These are phyloP conservation scores for Yponomeuta cagnagella DNA, from an alignment of 2,888 invertebrate species.

Conservation along the genomic window DNA sequence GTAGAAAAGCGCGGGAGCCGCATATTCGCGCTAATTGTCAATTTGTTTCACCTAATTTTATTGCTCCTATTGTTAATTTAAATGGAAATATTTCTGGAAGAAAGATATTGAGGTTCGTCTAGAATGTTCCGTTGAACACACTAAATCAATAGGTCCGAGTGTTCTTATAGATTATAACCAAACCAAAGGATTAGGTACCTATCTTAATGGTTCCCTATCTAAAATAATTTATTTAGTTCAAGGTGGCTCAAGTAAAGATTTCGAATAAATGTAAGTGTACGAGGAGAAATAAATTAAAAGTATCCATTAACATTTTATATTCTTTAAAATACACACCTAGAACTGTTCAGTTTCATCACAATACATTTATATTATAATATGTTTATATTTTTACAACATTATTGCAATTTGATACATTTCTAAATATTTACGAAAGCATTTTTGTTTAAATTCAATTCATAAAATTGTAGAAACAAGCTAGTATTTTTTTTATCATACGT, in stretches of 20 bases:
- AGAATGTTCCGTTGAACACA: not conserved
- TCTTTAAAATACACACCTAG: conserved; percentile 73
- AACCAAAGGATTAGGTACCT: no score
- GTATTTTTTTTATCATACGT: conserved; percentile 11
- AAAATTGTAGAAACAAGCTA: conserved; percentile 7
- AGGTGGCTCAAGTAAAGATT: no score
- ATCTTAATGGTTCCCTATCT: no score
- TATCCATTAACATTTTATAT: conserved; percentile 69
- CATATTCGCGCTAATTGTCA: conserved; percentile 42
- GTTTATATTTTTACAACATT: conserved; percentile 50
- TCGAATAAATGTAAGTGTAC: not conserved
- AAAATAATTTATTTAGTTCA: no score
- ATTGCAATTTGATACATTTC: conserved; percentile 54
- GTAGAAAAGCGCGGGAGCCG: conserved; percentile 24
- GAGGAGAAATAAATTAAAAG: conserved; percentile 35
- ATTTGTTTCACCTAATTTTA: conserved; percentile 28
- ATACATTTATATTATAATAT: conserved; percentile 44
- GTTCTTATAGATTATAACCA: no score
- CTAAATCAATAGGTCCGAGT: not conserved
- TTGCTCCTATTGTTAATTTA: not conserved
- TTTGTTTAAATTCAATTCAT: conserved; percentile 19
- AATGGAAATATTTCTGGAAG: not conserved
- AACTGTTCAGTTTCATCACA: conserved; percentile 60
- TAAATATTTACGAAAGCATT: conserved; percentile 26
- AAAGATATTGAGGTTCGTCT: not conserved